Base-by-base conservation (phyloP, 1,140 invertebrate genomes). In the Dendrolimus punctatus region DNA sequence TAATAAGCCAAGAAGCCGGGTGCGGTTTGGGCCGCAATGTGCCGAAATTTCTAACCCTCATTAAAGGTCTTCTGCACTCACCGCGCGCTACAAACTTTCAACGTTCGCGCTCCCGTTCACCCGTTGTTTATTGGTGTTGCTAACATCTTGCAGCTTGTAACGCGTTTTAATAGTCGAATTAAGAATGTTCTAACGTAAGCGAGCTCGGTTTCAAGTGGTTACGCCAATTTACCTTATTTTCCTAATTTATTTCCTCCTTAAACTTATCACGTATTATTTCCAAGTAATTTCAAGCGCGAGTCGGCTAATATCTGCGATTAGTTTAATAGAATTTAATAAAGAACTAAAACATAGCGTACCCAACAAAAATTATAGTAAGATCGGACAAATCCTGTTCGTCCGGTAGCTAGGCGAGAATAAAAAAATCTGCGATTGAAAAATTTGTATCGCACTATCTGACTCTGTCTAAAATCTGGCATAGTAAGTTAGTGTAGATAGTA, bases 11-110 rank as follows among this genome's bases (percentile, higher is more conserved):
- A 83, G 80, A 76, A 76, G 77, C 73, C 72, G 81, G 76, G 62
- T 84, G 82, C 66, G 82, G 82, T 83, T 77, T 76, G 61, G 69
- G 72, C 74, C 74, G 77, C 71, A 79, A 77, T 80, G 80, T 82
- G 80, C 76, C 76, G 76, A 81, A 82, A 83, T 85, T 80, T 77
- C 76, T 66, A 80, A 85, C 80, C 82, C 82, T 85, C 80, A 86
- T 86, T 86, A 84, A 63, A 71, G 72, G 66, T 72, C 71, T 68
- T 84, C 72, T 83, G 79, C 82, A 85, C 82, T 85, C 82, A 71
- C 73, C 62, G 73, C 76, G 76, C 73, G 79, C 74, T 53, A 52
- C 60, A 68, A 85, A 85, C 71, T 85, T 85, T 71, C 49, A 54
- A 56, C 69, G 77, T 81, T 81, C 66, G 73, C 77, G 78, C 78